phyloP scores from a whole-genome alignment of 2,888 invertebrate genomes.

The Archaeoteleia sp. region DNA sequence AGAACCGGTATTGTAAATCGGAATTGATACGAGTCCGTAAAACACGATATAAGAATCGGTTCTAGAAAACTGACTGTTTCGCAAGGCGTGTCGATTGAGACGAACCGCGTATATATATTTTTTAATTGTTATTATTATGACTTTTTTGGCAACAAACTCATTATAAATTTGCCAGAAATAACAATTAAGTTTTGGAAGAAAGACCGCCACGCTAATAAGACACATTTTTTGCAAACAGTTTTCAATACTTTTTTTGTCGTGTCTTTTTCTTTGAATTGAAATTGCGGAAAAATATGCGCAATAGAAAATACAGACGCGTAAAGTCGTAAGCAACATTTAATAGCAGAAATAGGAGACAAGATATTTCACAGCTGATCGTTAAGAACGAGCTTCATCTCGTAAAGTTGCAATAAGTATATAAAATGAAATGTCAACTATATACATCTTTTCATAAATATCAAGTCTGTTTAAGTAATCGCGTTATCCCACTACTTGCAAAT shows the following conservation, averaged over 20 bases:
- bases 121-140: too few species aligned
- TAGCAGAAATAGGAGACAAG: conserved; percentile 11
- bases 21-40: conserved; percentile 16
- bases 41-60: conserved; percentile 7
- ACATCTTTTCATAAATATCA: conserved; percentile 22
- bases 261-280: too few species aligned
- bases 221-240: too few species aligned
- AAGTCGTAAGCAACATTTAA: not conserved
- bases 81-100: too few species aligned
- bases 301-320: conserved; percentile 1
- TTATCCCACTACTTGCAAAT: too few species aligned
- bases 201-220: too few species aligned
- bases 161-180: too few species aligned
- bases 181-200: not conserved
- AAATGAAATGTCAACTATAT: conserved; percentile 23
- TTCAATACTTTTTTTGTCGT: too few species aligned
- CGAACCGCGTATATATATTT: not conserved
- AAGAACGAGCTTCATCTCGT: conserved; percentile 13
- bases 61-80: not conserved
- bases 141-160: too few species aligned
- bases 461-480: conserved; percentile 22
- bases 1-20: conserved; percentile 26
- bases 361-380: conserved; percentile 8
- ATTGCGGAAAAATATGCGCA: too few species aligned
- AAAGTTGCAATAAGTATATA: conserved; percentile 19